Conservation (phyloP, 2,113 vertebrate species). For the Eulemur rufifrons region DNA sequence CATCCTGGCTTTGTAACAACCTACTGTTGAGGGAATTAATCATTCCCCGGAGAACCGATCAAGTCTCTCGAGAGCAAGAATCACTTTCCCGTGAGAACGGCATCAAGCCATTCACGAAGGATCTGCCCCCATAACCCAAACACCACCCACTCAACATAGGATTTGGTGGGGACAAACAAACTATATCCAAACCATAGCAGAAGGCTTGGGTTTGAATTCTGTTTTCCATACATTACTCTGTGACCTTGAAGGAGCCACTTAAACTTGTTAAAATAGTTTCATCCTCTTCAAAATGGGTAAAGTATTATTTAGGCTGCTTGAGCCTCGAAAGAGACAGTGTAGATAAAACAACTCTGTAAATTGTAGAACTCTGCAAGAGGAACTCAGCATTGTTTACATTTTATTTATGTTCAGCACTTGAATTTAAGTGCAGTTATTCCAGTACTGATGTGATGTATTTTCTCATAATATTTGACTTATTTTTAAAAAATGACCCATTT, state of each 20-base stretch:
- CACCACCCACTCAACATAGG: neutral
- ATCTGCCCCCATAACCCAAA: neutral
- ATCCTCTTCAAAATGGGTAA: neutral
- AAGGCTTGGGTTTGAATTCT: neutral
- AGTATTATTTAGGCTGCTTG: neutral
- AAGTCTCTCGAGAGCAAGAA: neutral
- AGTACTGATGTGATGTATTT: neutral
- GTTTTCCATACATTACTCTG: neutral
- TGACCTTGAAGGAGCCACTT: neutral
- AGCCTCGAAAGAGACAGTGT: neutral
- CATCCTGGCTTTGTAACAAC: neutral
- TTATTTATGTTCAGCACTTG: constrained; percentile 7
- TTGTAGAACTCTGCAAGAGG: neutral
- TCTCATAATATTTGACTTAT: constrained; percentile 10
- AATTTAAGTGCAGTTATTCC: neutral
- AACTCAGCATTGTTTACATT: constrained; percentile 1
- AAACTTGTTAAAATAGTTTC: constrained; percentile 27
- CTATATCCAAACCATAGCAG: neutral
- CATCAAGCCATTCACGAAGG: neutral
- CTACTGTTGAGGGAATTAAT: neutral
- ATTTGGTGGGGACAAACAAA: neutral
- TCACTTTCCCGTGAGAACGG: neutral
- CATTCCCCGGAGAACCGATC: neutral
- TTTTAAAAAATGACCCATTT: neutral
- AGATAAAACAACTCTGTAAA: constrained; percentile 12